These are phyloP conservation scores for Actinia tenebrosa DNA, from an alignment of 64 coral and sea anemone species.

Conservation along the genomic window DNA sequence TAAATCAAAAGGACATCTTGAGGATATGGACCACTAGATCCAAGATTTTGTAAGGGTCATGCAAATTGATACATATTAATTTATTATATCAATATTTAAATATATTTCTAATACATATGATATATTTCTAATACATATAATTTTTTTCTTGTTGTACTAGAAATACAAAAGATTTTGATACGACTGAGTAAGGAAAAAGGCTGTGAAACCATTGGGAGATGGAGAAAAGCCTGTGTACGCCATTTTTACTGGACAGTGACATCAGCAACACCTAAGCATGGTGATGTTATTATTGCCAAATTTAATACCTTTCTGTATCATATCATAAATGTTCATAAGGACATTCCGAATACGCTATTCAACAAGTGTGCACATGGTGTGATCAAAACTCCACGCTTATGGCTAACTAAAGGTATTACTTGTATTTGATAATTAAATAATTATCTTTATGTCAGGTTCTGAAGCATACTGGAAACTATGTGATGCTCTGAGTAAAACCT, in stretches of 20 bases:
- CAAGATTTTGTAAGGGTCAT: too few species aligned
- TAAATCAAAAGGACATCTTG: too few species aligned
- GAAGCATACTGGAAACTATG: slow-evolving; percentile 11
- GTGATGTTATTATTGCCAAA: slow-evolving; percentile 43
- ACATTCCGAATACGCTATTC: slow-evolving; percentile 37
- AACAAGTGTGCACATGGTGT: background rate
- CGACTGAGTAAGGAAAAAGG: slow-evolving; percentile 30
- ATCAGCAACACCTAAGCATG: background rate
- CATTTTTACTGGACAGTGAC: slow-evolving; percentile 49
- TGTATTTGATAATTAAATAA: too few species aligned
- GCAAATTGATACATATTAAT: too few species aligned
- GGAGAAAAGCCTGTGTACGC: slow-evolving; percentile 30
- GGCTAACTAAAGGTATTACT: too few species aligned
- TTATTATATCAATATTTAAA: too few species aligned
- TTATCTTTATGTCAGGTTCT: background rate
- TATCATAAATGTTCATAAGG: slow-evolving; percentile 23
- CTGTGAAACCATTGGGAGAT: slow-evolving; percentile 20
- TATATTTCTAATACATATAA: too few species aligned
- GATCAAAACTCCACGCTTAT: too few species aligned
- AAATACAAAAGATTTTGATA: slow-evolving; percentile 31
- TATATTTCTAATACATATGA: too few species aligned
- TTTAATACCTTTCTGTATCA: slow-evolving; percentile 40
- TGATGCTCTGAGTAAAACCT: slow-evolving; percentile 12
- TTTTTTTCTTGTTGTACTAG: background rate
- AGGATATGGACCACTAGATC: too few species aligned